Evolutionary conservation across 2,888 invertebrate genomes (phyloP), one percentile per base, ranked within the genome.

Genomic region (Pinctada fucata): DNA sequence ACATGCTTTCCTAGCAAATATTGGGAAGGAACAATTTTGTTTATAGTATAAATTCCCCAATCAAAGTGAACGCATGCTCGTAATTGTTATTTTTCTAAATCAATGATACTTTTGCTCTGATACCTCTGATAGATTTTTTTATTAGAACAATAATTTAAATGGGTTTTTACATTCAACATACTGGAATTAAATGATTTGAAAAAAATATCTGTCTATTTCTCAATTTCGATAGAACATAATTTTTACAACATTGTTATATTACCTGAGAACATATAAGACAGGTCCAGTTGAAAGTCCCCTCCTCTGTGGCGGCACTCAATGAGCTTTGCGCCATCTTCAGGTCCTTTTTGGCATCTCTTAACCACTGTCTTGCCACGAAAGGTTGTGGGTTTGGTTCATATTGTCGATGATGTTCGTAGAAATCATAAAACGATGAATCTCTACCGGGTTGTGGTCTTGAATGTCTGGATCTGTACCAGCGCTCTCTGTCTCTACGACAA

Each of bases 261-360:
- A 85, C 85, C 81, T 85, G 85, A 70, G 83, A 80, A 72, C 84
- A 82, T 10, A 68, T 78, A n/a, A 78, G 80, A 75, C 86, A 86
- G 31, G 82, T 84, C 84, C 86, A 86, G 78, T 85, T 86, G 75
- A 78, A 85, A 10, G 73, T 79, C 8, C 75, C 68, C 0, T 75
- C 79, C 2, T 66, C 64, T 13, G 63, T 79, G n/a, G 74, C 75
- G 48, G 72, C 73, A n/a, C 64, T 45, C 2, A 78, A 16, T 3
- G 79, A 76, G n/a, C 74, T 51, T 51, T 45, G 47, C 0, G 84
- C 86, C 67, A 82, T 72, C 51, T 50, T 13, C 8, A 79, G 74
- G 75, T 86, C 84, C 47, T 63, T 31, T 67, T 83, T 80, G 10
- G 85, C 84, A 74, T 86, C 84, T 66, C 75, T 74, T 10, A 82